These are phyloP conservation scores for Leptinotarsa defecta DNA, from an alignment of 1,140 invertebrate species.

Conservation along the genomic window DNA sequence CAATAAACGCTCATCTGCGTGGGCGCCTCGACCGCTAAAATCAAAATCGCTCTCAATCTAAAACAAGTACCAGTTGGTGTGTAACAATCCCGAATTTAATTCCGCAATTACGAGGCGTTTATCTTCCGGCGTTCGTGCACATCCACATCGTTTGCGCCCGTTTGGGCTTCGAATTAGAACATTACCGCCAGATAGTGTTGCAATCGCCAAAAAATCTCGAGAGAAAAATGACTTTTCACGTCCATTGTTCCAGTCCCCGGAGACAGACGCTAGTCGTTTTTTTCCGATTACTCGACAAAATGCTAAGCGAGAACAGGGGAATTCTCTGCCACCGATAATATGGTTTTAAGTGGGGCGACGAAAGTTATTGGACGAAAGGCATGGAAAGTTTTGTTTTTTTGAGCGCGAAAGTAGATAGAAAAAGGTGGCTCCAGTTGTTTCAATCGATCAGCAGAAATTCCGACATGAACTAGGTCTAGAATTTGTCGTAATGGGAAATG, in stretches of 20 bases:
- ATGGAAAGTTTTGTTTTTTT: too few species aligned
- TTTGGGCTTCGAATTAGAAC: slow-evolving; percentile 29
- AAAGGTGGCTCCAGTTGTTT: too few species aligned
- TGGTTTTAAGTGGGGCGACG: background rate
- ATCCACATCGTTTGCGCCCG: slow-evolving; percentile 22
- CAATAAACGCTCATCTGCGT: too few species aligned
- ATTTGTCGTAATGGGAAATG: too few species aligned
- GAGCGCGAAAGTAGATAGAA: too few species aligned
- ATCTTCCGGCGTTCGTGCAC: slow-evolving; percentile 23
- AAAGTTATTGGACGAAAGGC: background rate
- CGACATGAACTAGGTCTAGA: too few species aligned
- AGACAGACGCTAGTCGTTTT: slow-evolving; percentile 9
- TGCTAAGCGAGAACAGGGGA: slow-evolving; percentile 15
- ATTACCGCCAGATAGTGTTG: slow-evolving; percentile 34
- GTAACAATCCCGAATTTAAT: slow-evolving; percentile 11
- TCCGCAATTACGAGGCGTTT: slow-evolving; percentile 27
- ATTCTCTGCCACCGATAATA: background rate
- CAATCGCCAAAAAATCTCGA: slow-evolving; percentile 28
- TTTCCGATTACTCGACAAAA: slow-evolving; percentile 24
- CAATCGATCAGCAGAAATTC: too few species aligned
- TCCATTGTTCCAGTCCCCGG: slow-evolving; percentile 24
- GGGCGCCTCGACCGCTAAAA: too few species aligned
- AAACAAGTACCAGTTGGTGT: background rate
- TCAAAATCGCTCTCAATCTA: background rate
- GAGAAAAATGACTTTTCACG: slow-evolving; percentile 32